phyloP scores from a whole-genome alignment of 2,888 invertebrate species.

The Augiades crinisus region DNA sequence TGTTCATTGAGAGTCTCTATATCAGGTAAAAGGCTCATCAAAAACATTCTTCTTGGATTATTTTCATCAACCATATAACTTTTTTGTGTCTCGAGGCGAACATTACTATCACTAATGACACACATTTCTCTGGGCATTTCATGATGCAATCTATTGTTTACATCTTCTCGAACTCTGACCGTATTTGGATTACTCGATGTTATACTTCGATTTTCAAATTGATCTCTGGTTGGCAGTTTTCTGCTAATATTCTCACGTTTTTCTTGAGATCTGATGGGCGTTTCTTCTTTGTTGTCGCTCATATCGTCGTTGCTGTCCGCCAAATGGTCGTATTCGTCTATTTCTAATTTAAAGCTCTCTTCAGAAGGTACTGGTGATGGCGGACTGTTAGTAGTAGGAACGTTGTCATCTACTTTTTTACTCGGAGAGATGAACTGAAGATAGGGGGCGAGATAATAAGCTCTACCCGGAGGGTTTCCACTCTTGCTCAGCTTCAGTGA shows the following conservation, averaged over 20 bases:
- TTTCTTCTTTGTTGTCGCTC: neutral
- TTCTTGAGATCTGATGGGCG: neutral
- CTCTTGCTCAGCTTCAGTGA: conserved; percentile 37
- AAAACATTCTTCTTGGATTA: conserved; percentile 41
- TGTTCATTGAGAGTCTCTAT: conserved; percentile 39
- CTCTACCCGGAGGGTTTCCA: conserved; percentile 32
- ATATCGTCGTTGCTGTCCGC: conserved; percentile 1
- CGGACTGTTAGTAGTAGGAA: conserved; percentile 16
- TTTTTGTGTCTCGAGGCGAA: conserved; percentile 10
- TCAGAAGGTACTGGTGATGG: conserved; percentile 15
- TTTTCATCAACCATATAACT: conserved; percentile 24
- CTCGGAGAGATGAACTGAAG: conserved; percentile 39
- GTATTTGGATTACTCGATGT: neutral
- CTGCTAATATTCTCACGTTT: neutral
- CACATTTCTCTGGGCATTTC: neutral
- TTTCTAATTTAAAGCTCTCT: conserved; percentile 14
- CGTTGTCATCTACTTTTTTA: conserved; percentile 15
- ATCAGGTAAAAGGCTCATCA: conserved; percentile 40
- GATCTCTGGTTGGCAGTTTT: neutral
- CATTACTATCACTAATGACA: neutral
- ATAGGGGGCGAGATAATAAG: conserved; percentile 40
- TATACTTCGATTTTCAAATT: neutral
- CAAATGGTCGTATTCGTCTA: conserved; percentile 20
- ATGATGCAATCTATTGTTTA: neutral
- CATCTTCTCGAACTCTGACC: conserved; percentile 6